Evolutionary conservation across 2,797 vertebrate species (phyloP), one percentile per base, ranked within the genome.

Genomic region (Vultur gryphus): DNA sequence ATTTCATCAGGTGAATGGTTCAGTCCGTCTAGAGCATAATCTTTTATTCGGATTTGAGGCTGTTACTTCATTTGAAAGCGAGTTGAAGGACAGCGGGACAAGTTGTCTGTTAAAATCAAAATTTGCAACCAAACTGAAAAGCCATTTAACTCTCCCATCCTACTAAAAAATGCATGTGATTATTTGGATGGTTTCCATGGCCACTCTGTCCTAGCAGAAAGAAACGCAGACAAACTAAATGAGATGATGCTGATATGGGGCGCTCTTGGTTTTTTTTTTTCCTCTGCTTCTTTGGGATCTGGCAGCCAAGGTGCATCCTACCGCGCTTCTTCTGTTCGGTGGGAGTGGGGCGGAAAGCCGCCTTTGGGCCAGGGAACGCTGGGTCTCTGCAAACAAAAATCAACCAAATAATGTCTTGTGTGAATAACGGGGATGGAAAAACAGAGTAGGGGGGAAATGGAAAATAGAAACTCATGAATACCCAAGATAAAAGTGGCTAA

Each of bases 301-400:
- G n/a, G 48, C 9, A 52, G 25, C 33, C 29, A 39, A 24, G 14
- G 12, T 67, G 7, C 21, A 24, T 31, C 37, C 29, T 23, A 15
- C 17, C 0, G 0, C 2, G 0, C n/a, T 39, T 9, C 20, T 62
- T 73, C 33, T 51, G 21, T 73, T 57, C 1, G 8, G 4, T 13
- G 43, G n/a, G 66, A 51, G 35, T 2, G 0, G 8, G 28, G 11
- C 1, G 2, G 72, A 49, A 86, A 43, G 58, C 28, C 2, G 11
- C 35, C 24, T 61, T 62, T 35, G 37, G 31, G 12, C 21, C 18
- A 41, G 29, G 19, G 14, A 57, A 11, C 1, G 0, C 58, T 61
- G 33, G 31, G 26, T 17, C 24, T 57, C 39, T 41, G 25, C 43
- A 29, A 71, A 43, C 13, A 66, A 41, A 81, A 66, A 23, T 26